phyloP scores from a whole-genome alignment of 2,113 vertebrate species.

The Callipepla californica region DNA sequence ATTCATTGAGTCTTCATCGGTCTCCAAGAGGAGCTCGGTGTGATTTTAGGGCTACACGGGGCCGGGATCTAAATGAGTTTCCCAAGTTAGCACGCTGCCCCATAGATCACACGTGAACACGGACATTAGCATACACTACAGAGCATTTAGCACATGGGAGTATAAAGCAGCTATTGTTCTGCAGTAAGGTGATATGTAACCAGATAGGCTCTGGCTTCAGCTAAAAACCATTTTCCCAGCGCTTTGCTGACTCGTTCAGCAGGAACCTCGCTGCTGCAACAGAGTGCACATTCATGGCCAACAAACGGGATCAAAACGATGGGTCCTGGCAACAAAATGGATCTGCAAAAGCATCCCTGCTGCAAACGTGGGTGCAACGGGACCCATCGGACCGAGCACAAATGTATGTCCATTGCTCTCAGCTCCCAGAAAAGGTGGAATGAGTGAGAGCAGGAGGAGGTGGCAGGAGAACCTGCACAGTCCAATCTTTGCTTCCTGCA shows the following conservation, averaged over 20 bases:
- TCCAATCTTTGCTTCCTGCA: no score
- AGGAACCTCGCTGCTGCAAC: not conserved
- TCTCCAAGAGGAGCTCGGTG: not conserved
- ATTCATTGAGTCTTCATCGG: not conserved
- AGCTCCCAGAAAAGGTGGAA: not conserved
- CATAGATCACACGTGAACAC: not conserved
- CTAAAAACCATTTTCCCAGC: conserved; percentile 44
- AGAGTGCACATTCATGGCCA: conserved; percentile 28
- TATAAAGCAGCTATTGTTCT: conserved; percentile 59
- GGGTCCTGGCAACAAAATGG: not conserved
- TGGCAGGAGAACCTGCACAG: not conserved
- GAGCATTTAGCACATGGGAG: not conserved
- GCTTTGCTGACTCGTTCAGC: not conserved
- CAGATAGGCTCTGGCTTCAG: conserved; percentile 41
- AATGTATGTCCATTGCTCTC: not conserved
- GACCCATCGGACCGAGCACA: not conserved
- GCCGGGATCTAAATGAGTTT: not conserved
- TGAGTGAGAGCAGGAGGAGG: not conserved
- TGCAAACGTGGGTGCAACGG: not conserved
- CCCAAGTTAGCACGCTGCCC: not conserved
- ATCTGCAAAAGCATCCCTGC: not conserved
- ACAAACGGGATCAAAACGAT: not conserved
- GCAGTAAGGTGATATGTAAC: conserved; percentile 57
- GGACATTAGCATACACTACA: not conserved
- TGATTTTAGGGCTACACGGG: not conserved